Conservation (phyloP, 1,140 invertebrate genomes). For the Fopius arisanus region DNA sequence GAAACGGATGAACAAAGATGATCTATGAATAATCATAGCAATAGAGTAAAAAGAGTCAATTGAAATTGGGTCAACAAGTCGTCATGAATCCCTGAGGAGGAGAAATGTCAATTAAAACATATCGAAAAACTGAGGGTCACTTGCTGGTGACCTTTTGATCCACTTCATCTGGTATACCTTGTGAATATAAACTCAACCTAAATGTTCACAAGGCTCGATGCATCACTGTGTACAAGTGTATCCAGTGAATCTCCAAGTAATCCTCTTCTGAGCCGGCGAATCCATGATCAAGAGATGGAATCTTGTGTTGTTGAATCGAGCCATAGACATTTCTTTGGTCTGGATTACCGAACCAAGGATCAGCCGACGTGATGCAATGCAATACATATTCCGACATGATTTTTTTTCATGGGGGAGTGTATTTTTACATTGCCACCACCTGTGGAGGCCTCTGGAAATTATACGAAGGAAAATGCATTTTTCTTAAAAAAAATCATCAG, state of each 20-base stretch:
- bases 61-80: background rate
- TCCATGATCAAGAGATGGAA: conserved; percentile 1
- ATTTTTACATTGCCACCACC: background rate
- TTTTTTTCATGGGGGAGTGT: background rate
- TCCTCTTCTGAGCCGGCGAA: background rate
- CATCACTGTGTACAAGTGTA: background rate
- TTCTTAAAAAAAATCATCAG: too few relatives aligned
- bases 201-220: background rate
- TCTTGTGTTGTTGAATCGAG: background rate
- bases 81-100: background rate
- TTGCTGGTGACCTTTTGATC: background rate
- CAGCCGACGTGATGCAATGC: background rate
- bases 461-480: too few relatives aligned
- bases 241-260: background rate
- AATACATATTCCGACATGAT: background rate
- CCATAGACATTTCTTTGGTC: conserved; percentile 1
- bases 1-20: background rate
- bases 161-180: background rate
- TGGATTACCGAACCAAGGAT: background rate
- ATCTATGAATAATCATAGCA: background rate
- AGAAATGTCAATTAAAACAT: background rate
- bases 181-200: background rate
- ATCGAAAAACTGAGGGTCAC: background rate
- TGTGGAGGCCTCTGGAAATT: too few relatives aligned
- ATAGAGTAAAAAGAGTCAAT: background rate